A percentile compares a stretch with the other conserved stretches of the same genome.
These are phyloP conservation scores for Serilophus lunatus DNA, from an alignment of 2,113 vertebrate genomes.

Conservation along the genomic window DNA sequence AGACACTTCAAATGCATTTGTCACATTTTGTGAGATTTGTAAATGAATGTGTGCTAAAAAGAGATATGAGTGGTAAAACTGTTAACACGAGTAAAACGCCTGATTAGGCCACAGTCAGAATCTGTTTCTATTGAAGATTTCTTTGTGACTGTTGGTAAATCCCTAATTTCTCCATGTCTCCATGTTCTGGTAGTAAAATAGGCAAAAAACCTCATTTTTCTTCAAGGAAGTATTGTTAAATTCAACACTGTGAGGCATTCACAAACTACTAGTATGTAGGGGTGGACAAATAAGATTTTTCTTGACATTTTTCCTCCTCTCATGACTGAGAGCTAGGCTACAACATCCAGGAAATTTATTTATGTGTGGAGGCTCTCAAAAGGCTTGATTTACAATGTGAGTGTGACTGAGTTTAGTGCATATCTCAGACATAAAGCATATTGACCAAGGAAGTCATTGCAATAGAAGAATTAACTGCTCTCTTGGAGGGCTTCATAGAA, in stretches of 20 bases:
- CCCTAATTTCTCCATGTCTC: neutral
- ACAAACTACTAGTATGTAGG: neutral
- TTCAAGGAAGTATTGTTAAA: neutral
- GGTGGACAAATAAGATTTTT: neutral
- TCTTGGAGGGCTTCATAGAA: conserved; percentile 44
- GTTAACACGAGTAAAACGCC: neutral
- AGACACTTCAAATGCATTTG: neutral
- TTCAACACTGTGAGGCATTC: neutral
- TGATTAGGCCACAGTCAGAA: neutral
- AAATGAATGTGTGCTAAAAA: neutral
- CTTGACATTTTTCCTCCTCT: neutral
- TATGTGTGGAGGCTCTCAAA: neutral
- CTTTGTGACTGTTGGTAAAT: neutral
- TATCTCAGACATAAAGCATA: neutral
- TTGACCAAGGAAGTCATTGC: conserved; percentile 52
- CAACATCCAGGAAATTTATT: neutral
- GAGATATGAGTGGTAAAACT: neutral
- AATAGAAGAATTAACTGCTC: conserved; percentile 30
- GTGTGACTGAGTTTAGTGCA: neutral
- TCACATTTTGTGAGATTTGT: neutral
- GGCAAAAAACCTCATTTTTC: neutral
- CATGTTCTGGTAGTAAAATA: neutral
- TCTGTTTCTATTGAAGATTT: neutral
- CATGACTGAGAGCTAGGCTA: neutral
- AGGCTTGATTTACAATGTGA: neutral